Evolutionary conservation across 2,797 vertebrate genomes (phyloP).

Genomic region (Garrulus glandarius): DNA sequence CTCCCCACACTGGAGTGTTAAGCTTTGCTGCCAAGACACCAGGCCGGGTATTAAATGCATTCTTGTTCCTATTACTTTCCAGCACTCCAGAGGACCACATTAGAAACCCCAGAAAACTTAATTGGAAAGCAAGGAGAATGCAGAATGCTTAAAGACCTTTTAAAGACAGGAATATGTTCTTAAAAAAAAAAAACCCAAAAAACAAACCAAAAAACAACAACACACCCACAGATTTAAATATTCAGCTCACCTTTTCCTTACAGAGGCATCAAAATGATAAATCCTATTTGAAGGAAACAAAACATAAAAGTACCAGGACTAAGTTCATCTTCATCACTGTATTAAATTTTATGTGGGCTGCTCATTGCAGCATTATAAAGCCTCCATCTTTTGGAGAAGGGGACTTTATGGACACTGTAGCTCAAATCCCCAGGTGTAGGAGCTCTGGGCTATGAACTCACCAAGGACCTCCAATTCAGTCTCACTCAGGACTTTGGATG

Average conservation of each 20-base stretch:
- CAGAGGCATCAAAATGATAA: not conserved
- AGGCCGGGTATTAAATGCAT: slow-evolving; percentile 50
- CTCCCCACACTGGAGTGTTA: slow-evolving; percentile 33
- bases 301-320: not conserved
- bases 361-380: not conserved
- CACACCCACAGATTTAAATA: not conserved
- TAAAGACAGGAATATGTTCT: not conserved
- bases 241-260: not conserved
- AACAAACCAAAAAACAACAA: not conserved
- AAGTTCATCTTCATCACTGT: not conserved
- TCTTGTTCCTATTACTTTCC: slow-evolving; percentile 49
- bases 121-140: slow-evolving; percentile 12
- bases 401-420: not conserved
- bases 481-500: not conserved
- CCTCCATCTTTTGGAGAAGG: not conserved
- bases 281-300: not conserved
- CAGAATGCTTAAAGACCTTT: not conserved
- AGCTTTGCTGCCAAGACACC: slow-evolving; percentile 47
- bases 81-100: slow-evolving; percentile 22
- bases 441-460: not conserved
- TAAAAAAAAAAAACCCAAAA: not conserved
- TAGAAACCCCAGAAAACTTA: slow-evolving; percentile 32
- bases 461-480: not conserved
- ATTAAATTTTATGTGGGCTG: not conserved
- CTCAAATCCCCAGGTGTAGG: not conserved